Evolutionary conservation across 2,797 vertebrate species (phyloP).

Genomic region (Ataeniobius toweri): DNA sequence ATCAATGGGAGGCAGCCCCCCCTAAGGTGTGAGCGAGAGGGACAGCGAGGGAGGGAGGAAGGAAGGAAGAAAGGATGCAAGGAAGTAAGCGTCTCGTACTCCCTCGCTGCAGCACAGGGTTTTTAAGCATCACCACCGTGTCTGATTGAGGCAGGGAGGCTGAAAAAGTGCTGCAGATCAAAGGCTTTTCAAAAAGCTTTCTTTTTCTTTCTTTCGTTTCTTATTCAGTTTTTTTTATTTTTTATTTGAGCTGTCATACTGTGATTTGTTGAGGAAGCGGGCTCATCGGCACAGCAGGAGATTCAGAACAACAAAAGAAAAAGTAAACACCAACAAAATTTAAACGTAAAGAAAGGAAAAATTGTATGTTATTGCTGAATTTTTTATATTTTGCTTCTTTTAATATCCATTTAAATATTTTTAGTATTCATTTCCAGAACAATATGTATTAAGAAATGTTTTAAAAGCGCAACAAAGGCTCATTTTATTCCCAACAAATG

Average conservation of each 20-base stretch:
- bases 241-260: slow-evolving; percentile 42
- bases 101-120: slow-evolving; percentile 58
- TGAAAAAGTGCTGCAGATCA: slow-evolving; percentile 73
- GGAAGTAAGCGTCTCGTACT: slow-evolving; percentile 51
- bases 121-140: slow-evolving; percentile 70
- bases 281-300: slow-evolving; percentile 34
- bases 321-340: slow-evolving; percentile 51
- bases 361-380: neutral
- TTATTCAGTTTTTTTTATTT: slow-evolving; percentile 3
- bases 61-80: slow-evolving; percentile 28
- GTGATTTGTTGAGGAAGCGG: slow-evolving; percentile 45
- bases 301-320: slow-evolving; percentile 51
- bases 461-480: neutral
- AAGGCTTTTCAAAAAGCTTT: slow-evolving; percentile 73
- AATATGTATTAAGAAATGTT: neutral
- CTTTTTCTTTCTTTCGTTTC: slow-evolving; percentile 34
- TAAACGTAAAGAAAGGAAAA: slow-evolving; percentile 27
- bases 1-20: slow-evolving; percentile 75
- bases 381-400: neutral
- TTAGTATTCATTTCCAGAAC: neutral
- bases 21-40: slow-evolving; percentile 39
- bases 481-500: too few relatives aligned
- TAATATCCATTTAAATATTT: neutral
- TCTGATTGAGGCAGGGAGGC: slow-evolving; percentile 72
- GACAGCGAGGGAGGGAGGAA: slow-evolving; percentile 9